Percentiles rank a stretch among this genome's conserved stretches.
phyloP scores from a whole-genome alignment of 2,888 invertebrate genomes.

The Heteropelma amictum region DNA sequence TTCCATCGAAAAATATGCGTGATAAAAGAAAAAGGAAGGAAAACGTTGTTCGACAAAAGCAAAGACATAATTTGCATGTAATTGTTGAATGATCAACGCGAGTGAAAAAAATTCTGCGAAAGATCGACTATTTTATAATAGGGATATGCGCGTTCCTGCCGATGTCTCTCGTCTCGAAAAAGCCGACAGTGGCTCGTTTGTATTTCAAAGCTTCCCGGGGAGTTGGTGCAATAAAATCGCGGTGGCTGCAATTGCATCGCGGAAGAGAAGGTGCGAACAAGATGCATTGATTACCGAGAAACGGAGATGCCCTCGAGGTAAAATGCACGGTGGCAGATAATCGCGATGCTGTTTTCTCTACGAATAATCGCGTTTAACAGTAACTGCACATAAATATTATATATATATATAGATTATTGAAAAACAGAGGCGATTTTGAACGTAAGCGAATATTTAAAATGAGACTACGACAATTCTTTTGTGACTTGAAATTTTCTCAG shows the following conservation, averaged over 20 bases:
- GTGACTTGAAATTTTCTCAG: no score
- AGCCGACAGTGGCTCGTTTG: not conserved
- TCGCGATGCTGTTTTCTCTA: conserved; percentile 17
- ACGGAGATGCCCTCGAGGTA: conserved; percentile 25
- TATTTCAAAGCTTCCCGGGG: not conserved
- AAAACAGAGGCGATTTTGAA: not conserved
- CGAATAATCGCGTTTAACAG: conserved; percentile 31
- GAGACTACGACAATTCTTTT: no score
- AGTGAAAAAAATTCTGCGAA: conserved; percentile 27
- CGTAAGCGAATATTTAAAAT: not conserved
- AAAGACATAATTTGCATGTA: conserved; percentile 22
- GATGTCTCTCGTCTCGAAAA: not conserved
- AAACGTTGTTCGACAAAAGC: conserved; percentile 18
- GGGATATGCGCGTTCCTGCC: not conserved
- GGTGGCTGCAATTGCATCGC: not conserved
- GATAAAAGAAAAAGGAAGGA: not conserved
- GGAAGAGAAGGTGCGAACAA: conserved; percentile 12
- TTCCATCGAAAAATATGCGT: not conserved
- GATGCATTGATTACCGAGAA: conserved; percentile 34
- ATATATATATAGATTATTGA: not conserved
- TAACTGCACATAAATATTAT: no score
- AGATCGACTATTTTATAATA: conserved; percentile 5
- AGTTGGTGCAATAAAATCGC: conserved; percentile 24
- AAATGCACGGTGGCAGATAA: conserved; percentile 5
- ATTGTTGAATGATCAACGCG: conserved; percentile 13